Conservation (phyloP, 2,113 vertebrate genomes). For the Eptesicus fuscus region DNA sequence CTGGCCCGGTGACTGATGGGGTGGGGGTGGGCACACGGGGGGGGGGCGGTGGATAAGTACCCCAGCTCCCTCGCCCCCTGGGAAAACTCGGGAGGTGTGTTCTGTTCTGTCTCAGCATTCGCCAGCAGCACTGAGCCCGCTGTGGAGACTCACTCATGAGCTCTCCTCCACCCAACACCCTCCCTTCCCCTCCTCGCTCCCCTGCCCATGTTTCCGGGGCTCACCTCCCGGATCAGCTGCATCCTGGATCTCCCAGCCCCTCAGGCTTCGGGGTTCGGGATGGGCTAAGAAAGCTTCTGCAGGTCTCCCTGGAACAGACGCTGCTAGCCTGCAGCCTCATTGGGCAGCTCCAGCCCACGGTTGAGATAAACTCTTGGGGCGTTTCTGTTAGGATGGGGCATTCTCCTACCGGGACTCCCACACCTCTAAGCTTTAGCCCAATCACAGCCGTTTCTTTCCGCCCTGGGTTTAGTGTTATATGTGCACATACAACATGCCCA, state of each 20-base stretch:
- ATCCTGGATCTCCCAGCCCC: not conserved
- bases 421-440: not conserved
- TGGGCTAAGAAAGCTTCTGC: not conserved
- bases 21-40: not conserved
- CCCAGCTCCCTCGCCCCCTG: not conserved
- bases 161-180: not conserved
- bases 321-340: accelerated
- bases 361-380: not conserved
- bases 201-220: not conserved
- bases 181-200: not conserved
- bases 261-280: not conserved
- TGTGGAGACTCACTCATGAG: accelerated
- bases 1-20: not conserved
- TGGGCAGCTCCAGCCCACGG: not conserved
- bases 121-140: not conserved
- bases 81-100: not conserved
- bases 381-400: not conserved
- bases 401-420: not conserved
- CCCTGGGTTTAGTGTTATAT: not conserved
- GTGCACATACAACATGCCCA: accelerated
- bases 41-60: too few relatives aligned
- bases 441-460: not conserved
- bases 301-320: not conserved
- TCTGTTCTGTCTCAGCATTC: not conserved
- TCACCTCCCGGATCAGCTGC: not conserved